A percentile compares a stretch with the other conserved stretches of the same genome.
phyloP scores from a whole-genome alignment of 2,888 invertebrate species.

The Melolontha melolontha region DNA sequence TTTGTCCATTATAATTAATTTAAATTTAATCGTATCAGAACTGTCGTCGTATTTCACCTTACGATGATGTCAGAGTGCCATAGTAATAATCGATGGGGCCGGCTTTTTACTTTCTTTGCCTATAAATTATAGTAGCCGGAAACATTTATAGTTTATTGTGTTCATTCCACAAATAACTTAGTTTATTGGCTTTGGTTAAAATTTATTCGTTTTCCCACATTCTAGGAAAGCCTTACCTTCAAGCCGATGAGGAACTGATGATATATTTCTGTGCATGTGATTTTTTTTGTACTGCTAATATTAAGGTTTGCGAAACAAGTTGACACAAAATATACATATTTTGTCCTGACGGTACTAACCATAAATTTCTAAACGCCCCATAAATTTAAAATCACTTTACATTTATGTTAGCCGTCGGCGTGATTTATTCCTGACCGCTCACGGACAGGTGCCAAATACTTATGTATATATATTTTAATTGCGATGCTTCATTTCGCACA shows the following conservation, averaged over 20 bases:
- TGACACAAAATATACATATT: conserved; percentile 33
- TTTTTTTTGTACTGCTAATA: conserved; percentile 12
- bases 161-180: too few species aligned
- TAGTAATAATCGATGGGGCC: too few species aligned
- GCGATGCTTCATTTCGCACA: conserved; percentile 28
- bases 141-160: too few species aligned
- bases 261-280: not conserved
- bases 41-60: too few species aligned
- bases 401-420: conserved; percentile 22
- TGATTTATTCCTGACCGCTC: conserved; percentile 31
- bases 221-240: not conserved
- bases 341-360: conserved; percentile 19
- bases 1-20: too few species aligned
- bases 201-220: too few species aligned
- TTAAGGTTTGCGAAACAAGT: conserved; percentile 28
- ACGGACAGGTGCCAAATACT: conserved; percentile 39
- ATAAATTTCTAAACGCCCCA: conserved; percentile 38
- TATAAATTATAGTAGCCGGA: too few species aligned
- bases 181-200: too few species aligned
- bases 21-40: too few species aligned
- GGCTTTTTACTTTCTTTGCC: too few species aligned
- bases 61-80: too few species aligned
- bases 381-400: conserved; percentile 42
- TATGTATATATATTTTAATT: conserved; percentile 38
- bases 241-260: not conserved